A percentile compares a stretch with the other conserved stretches of the same genome.
These are phyloP conservation scores for Kryptopterus vitreolus DNA, from an alignment of 2,797 vertebrate species.

Conservation along the genomic window DNA sequence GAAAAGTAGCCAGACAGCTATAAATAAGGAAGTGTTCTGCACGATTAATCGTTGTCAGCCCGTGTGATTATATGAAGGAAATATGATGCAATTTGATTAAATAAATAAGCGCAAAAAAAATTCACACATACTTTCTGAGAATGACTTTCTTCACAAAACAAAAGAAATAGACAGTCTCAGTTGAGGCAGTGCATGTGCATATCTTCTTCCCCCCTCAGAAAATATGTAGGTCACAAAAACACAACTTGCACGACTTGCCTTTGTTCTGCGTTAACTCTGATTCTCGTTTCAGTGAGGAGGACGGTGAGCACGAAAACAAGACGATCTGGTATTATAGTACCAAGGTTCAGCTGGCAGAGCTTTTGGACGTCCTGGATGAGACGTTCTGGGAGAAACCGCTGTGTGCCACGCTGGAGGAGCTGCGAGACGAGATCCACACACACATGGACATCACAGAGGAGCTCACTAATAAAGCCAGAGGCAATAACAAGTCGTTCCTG, in stretches of 20 bases:
- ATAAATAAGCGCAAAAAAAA: too few species aligned
- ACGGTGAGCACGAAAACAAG: slow-evolving; percentile 91
- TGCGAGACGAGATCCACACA: slow-evolving; percentile 86
- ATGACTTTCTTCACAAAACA: too few species aligned
- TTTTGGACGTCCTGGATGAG: slow-evolving; percentile 88
- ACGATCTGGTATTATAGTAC: slow-evolving; percentile 97
- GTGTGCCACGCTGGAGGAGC: slow-evolving; percentile 85
- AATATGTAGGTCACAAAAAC: too few species aligned
- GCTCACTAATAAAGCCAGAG: slow-evolving; percentile 92
- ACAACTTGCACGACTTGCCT: too few species aligned
- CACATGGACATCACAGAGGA: slow-evolving; percentile 97
- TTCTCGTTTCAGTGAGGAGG: slow-evolving; percentile 83
- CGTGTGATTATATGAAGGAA: too few species aligned
- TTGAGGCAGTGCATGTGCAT: too few species aligned
- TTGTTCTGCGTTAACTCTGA: not conserved
- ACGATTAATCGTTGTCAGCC: too few species aligned
- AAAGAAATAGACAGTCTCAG: too few species aligned
- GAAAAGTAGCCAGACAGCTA: not conserved
- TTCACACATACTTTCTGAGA: too few species aligned
- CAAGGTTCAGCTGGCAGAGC: slow-evolving; percentile 89
- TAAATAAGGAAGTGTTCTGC: not conserved
- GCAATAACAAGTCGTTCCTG: slow-evolving; percentile 91
- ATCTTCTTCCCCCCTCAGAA: too few species aligned
- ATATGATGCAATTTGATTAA: too few species aligned
- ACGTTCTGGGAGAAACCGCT: slow-evolving; percentile 91